These are phyloP conservation scores for Nematolebias whitei DNA, from an alignment of 2,113 vertebrate genomes.

Conservation along the genomic window DNA sequence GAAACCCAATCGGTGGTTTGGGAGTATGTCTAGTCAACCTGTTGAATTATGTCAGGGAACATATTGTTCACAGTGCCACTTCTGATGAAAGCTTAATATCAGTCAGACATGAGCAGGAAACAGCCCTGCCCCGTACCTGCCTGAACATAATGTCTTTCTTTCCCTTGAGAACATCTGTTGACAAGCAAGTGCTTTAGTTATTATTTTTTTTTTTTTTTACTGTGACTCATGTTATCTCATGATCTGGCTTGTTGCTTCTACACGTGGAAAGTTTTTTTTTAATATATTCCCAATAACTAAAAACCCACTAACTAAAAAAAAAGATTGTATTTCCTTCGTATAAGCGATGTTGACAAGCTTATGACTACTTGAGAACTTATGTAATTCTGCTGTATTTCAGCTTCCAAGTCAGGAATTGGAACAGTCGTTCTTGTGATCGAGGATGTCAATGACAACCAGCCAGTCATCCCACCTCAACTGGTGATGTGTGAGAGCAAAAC, in stretches of 20 bases:
- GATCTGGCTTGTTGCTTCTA: neutral
- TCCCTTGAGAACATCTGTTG: conserved; percentile 17
- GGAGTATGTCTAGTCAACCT: neutral
- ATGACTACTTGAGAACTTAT: neutral
- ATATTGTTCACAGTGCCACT: neutral
- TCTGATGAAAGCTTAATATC: neutral
- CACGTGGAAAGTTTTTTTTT: neutral
- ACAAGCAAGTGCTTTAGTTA: neutral
- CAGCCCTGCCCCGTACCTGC: conserved; percentile 44
- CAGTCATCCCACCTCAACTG: conserved; percentile 50
- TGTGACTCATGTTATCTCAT: conserved; percentile 21
- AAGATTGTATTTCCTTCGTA: neutral
- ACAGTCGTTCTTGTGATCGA: conserved; percentile 82
- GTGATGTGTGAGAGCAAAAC: conserved; percentile 77
- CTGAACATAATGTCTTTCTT: conserved; percentile 1
- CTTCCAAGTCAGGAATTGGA: conserved; percentile 84
- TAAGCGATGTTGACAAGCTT: neutral
- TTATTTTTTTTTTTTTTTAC: neutral
- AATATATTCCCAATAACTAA: neutral
- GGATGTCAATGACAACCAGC: conserved; percentile 84
- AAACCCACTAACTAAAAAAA: neutral
- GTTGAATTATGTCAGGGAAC: neutral
- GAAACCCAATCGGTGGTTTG: neutral
- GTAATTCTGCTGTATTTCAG: conserved; percentile 61
- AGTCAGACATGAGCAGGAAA: neutral